phyloP scores from a whole-genome alignment of 1,140 invertebrate genomes.

The Anastrepha obliqua region DNA sequence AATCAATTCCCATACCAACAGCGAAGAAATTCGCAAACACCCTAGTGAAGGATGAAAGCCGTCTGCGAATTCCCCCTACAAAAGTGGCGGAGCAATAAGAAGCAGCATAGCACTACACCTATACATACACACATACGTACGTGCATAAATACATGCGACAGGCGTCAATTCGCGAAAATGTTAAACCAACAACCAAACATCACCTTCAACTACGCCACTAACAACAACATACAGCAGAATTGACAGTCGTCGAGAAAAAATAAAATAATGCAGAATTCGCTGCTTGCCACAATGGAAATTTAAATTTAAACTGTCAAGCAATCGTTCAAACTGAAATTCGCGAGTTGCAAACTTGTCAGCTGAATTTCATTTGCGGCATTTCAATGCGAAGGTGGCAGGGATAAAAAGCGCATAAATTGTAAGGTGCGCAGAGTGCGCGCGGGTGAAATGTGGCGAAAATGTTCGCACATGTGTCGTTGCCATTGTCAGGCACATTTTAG shows the following conservation, averaged over 20 bases:
- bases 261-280: neutral
- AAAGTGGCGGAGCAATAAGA: neutral
- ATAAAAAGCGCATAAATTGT: neutral
- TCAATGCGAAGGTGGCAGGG: neutral
- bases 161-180: conserved; percentile 24
- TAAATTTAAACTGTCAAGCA: conserved; percentile 49
- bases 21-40: neutral
- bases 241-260: neutral
- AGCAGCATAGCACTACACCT: neutral
- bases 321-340: conserved; percentile 36
- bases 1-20: neutral
- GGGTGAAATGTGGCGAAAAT: conserved; percentile 37
- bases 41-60: neutral
- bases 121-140: neutral
- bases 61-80: neutral
- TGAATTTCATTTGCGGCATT: conserved; percentile 48
- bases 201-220: neutral
- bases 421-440: neutral
- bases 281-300: conserved; percentile 32
- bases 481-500: neutral
- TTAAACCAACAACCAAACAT: conserved; percentile 17
- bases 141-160: neutral
- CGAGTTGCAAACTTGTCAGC: conserved; percentile 46
- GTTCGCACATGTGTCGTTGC: conserved; percentile 46
- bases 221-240: neutral